Conservation (phyloP, 1,140 invertebrate species). For the Rhyzopertha dominica region DNA sequence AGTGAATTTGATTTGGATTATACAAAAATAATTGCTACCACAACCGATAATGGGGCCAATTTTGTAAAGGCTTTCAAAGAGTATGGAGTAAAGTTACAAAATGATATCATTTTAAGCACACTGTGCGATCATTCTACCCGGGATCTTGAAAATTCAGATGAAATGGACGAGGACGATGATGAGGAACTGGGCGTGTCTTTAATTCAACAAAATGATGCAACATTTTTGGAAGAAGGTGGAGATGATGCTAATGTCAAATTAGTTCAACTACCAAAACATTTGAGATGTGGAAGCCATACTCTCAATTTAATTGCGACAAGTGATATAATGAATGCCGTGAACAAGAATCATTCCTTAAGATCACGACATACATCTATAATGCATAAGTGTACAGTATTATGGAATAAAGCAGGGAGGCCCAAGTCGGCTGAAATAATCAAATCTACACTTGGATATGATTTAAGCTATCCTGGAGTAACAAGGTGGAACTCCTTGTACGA, state of each 20-base stretch:
- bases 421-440: conserved; percentile 23
- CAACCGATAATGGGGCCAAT: conserved; percentile 26
- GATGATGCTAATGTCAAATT: conserved; percentile 2
- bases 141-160: too few relatives aligned
- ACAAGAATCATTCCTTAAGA: background rate
- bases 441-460: conserved; percentile 12
- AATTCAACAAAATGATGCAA: background rate
- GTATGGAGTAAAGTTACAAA: conserved; percentile 17
- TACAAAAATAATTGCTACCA: conserved; percentile 19
- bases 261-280: conserved; percentile 14
- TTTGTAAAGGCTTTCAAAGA: conserved; percentile 24
- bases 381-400: conserved; percentile 19
- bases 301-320: conserved; percentile 6
- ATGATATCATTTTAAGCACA: background rate
- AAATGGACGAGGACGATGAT: background rate
- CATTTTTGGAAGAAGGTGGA: background rate
- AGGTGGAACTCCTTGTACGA: conserved; percentile 28
- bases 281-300: conserved; percentile 11
- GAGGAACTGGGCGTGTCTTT: background rate
- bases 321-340: conserved; percentile 3
- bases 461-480: conserved; percentile 20
- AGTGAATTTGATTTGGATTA: conserved; percentile 13
- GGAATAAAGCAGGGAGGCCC: conserved; percentile 18
- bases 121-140: too few relatives aligned
- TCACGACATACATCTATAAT: conserved; percentile 5